Evolutionary conservation across 2,888 invertebrate genomes (phyloP), one percentile per base, ranked within the genome.

Genomic region (Cephus nigrinus): DNA sequence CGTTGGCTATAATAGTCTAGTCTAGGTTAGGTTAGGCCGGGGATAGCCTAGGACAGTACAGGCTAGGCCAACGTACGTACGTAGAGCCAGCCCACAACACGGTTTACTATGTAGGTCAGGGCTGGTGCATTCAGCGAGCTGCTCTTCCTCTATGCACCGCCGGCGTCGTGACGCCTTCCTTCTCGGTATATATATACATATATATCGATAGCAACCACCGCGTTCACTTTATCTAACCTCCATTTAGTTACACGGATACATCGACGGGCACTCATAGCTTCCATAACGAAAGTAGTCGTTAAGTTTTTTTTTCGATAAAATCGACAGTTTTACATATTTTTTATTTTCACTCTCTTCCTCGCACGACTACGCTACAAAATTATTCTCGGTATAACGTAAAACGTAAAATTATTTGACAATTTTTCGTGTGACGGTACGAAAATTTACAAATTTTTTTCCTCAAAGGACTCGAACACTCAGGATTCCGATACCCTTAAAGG

Each of bases 81-180:
- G 40, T 15, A 40, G 40, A 15, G 40, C 40, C 40, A 40, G 90
- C 87, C 89, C 88, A 89, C 90, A 88, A 89, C 89, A 86, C 89
- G 88, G 84, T 90, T 88, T 89, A 90, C 90, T 90, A 91, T 91
- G 90, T 91, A 90, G 91, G 91, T 91, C 91, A 91, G 90, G 91
- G 91, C 90, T 91, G 90, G 86, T 88, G 90, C 91, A 91, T 90
- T 90, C 90, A 90, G 86, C 88, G 88, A 89, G 84, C 86, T 86
- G 87, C 88, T 88, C 89, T 90, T 89, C 90, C 89, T 89, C 88
- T 87, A 87, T 88, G 86, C 87, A 86, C 84, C 86, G 85, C 76
- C 78, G 80, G 80, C 78, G 79, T 40, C 40, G 40, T 15, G 40
- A 40, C 40, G 40, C 40, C 40, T 40, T 40, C 73, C 32, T 33